phyloP scores from a whole-genome alignment of 1,140 invertebrate species.

The Nebria ingens region DNA sequence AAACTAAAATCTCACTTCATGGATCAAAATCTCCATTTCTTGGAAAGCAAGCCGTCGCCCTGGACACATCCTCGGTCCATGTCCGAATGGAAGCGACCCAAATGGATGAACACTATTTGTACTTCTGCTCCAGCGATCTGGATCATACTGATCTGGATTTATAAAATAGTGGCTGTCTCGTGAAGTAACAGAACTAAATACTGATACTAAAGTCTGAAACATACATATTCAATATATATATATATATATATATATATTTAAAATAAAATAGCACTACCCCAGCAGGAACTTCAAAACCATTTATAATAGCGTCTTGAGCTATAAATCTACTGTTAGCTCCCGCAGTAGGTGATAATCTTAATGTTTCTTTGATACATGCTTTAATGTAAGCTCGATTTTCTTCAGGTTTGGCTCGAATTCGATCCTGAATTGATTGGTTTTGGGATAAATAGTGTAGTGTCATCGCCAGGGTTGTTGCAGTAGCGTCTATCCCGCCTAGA shows the following conservation, averaged over 20 bases:
- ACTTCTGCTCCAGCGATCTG: slow-evolving; percentile 40
- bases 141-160: slow-evolving; percentile 33
- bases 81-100: slow-evolving; percentile 68
- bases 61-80: slow-evolving; percentile 69
- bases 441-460: slow-evolving; percentile 26
- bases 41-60: slow-evolving; percentile 67
- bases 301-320: slow-evolving; percentile 32
- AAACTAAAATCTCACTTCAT: slow-evolving; percentile 31
- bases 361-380: slow-evolving; percentile 56
- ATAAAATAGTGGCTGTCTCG: slow-evolving; percentile 35
- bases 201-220: slow-evolving; percentile 36
- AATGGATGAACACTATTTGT: slow-evolving; percentile 45
- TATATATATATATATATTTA: slow-evolving; percentile 7
- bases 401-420: slow-evolving; percentile 17
- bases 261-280: slow-evolving; percentile 27
- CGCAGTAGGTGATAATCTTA: slow-evolving; percentile 41
- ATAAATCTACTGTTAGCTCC: slow-evolving; percentile 38
- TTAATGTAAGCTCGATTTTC: slow-evolving; percentile 39
- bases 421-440: slow-evolving; percentile 21
- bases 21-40: slow-evolving; percentile 57
- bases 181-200: slow-evolving; percentile 36
- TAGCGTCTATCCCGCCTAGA: slow-evolving; percentile 35
- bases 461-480: slow-evolving; percentile 24
- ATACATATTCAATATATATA: neutral
- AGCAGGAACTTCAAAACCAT: slow-evolving; percentile 38